phyloP scores from a whole-genome alignment of 2,888 invertebrate genomes.

The Ctena decussata region DNA sequence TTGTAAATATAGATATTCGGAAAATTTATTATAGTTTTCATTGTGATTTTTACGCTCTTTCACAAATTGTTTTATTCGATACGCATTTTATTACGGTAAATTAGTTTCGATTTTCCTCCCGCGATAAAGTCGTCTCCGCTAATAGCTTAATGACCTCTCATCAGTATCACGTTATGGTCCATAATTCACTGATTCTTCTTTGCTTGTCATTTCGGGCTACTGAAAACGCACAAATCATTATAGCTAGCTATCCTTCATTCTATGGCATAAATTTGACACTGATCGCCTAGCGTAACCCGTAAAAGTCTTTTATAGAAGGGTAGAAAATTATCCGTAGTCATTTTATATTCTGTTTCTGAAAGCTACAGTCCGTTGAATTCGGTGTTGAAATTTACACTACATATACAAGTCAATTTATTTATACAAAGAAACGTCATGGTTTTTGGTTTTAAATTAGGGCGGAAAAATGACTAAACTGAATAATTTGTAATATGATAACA shows the following conservation, averaged over 20 bases:
- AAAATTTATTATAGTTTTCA: slow-evolving; percentile 7
- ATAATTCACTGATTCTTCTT: slow-evolving; percentile 78
- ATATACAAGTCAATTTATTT: neutral
- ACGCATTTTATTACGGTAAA: slow-evolving; percentile 5
- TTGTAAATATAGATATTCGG: slow-evolving; percentile 18
- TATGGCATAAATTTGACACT: slow-evolving; percentile 20
- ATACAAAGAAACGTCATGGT: neutral
- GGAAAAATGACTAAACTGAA: neutral
- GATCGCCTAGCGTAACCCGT: neutral
- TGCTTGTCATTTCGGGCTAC: slow-evolving; percentile 67
- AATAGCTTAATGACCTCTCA: neutral
- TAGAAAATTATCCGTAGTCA: neutral
- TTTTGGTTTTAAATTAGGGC: neutral
- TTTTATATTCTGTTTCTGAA: neutral
- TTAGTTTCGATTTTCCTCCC: slow-evolving; percentile 5
- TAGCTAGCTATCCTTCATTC: slow-evolving; percentile 11
- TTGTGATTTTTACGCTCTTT: slow-evolving; percentile 8
- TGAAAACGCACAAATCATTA: slow-evolving; percentile 20
- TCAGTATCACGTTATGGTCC: slow-evolving; percentile 55
- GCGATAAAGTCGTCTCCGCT: slow-evolving; percentile 5
- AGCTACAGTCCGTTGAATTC: neutral
- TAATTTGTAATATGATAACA: neutral
- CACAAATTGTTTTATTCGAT: slow-evolving; percentile 8
- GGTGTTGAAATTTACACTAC: slow-evolving; percentile 1
- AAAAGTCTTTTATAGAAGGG: neutral